Evolutionary conservation across 2,888 invertebrate genomes (phyloP).

Genomic region (Nephrocerus scutellatus): DNA sequence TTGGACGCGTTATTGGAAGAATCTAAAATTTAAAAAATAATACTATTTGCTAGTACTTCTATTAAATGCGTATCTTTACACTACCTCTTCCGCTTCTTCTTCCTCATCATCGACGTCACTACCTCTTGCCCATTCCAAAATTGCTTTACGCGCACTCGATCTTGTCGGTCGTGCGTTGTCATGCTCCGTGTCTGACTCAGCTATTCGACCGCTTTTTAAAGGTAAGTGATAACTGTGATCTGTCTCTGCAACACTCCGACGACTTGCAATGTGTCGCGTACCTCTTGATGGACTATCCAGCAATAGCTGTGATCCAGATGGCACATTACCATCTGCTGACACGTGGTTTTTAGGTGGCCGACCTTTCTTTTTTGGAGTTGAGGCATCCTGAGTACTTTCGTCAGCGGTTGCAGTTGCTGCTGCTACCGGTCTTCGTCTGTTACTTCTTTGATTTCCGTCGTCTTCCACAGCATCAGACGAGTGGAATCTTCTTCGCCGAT

Average conservation of each 20-base stretch:
- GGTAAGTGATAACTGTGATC: constrained; percentile 46
- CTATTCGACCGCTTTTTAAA: constrained; percentile 35
- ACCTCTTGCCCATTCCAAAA: constrained; percentile 41
- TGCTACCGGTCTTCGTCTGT: constrained; percentile 11
- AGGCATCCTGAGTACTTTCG: constrained; percentile 37
- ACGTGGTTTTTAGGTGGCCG: constrained; percentile 29
- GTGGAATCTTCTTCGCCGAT: constrained; percentile 25
- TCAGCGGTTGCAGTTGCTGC: constrained; percentile 28
- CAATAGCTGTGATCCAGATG: too few species aligned
- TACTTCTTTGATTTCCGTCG: constrained; percentile 26
- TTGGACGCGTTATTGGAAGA: constrained; percentile 36
- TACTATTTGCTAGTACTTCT: background rate
- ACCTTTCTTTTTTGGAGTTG: constrained; percentile 33
- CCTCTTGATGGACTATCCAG: constrained; percentile 37
- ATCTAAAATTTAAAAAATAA: constrained; percentile 26
- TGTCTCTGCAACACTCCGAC: constrained; percentile 37
- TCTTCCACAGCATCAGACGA: constrained; percentile 32
- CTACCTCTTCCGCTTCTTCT: constrained; percentile 35
- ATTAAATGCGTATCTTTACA: background rate
- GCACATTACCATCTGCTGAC: too few species aligned
- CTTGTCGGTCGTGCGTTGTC: constrained; percentile 38
- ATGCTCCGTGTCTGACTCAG: constrained; percentile 41
- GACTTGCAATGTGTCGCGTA: constrained; percentile 31
- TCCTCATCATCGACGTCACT: constrained; percentile 41
- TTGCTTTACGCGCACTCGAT: constrained; percentile 39